Conservation (phyloP, 1,140 invertebrate genomes). For the Leptopilina boulardi region DNA sequence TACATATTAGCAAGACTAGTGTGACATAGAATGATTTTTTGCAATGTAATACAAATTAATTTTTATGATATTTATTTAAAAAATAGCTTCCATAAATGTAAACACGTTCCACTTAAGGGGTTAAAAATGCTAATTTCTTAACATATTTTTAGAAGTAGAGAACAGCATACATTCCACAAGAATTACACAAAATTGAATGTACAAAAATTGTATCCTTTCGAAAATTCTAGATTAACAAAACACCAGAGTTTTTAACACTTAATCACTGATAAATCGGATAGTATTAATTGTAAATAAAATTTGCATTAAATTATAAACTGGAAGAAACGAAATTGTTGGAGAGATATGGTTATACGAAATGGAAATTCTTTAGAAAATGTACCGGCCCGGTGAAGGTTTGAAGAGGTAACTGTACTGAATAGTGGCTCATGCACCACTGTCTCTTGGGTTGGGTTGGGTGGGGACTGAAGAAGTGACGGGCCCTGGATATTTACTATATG, state of each 20-base stretch:
- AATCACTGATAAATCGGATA: neutral
- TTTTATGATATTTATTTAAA: too few species aligned
- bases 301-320: neutral
- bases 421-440: slow-evolving; percentile 61
- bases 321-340: neutral
- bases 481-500: slow-evolving; percentile 12
- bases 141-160: neutral
- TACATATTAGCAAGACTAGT: too few species aligned
- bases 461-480: slow-evolving; percentile 39
- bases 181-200: slow-evolving; percentile 1
- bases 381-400: slow-evolving; percentile 46
- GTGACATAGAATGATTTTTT: too few species aligned
- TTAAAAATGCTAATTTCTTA: neutral
- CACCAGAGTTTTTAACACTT: neutral
- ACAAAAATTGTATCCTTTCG: slow-evolving; percentile 2
- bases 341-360: neutral
- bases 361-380: slow-evolving; percentile 37
- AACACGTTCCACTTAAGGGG: too few species aligned
- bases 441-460: slow-evolving; percentile 38
- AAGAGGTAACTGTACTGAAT: slow-evolving; percentile 73
- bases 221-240: slow-evolving; percentile 37
- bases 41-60: too few species aligned
- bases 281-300: too few species aligned
- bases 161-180: slow-evolving; percentile 5
- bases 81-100: too few species aligned